Evolutionary conservation across 2,888 invertebrate genomes (phyloP).

Genomic region (Ptycholaimellus sp.): DNA sequence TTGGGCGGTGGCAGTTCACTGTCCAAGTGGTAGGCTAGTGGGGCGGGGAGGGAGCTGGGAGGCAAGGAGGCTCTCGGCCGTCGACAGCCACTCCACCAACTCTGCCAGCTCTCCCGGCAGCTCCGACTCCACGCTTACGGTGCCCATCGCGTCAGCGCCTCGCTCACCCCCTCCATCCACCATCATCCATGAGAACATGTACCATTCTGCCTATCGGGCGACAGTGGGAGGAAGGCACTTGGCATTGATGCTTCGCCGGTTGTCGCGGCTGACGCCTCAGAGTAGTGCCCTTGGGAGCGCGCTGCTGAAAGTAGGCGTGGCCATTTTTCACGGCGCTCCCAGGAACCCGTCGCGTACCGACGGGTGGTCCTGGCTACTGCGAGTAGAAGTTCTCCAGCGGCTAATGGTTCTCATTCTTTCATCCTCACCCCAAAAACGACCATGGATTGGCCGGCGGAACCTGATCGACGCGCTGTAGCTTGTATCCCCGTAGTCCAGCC

Average conservation of each 20-base stretch:
- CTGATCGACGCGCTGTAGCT: neutral
- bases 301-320: neutral
- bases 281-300: neutral
- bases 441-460: no score
- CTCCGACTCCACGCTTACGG: slow-evolving; percentile 4
- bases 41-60: no score
- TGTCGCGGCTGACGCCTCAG: neutral
- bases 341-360: slow-evolving; percentile 1
- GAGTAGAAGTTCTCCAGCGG: slow-evolving; percentile 1
- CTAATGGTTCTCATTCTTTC: no score
- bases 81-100: slow-evolving; percentile 1
- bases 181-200: no score
- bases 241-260: neutral
- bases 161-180: slow-evolving; percentile 2
- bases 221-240: no score
- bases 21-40: no score
- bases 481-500: neutral
- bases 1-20: no score
- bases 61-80: neutral
- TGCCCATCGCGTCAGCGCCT: slow-evolving; percentile 3
- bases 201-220: no score
- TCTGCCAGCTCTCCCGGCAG: slow-evolving; percentile 2
- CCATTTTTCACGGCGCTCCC: neutral
- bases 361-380: slow-evolving; percentile 3
- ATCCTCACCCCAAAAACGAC: no score